phyloP scores from a whole-genome alignment of 2,888 invertebrate species.

The Linnaemya vulpina region DNA sequence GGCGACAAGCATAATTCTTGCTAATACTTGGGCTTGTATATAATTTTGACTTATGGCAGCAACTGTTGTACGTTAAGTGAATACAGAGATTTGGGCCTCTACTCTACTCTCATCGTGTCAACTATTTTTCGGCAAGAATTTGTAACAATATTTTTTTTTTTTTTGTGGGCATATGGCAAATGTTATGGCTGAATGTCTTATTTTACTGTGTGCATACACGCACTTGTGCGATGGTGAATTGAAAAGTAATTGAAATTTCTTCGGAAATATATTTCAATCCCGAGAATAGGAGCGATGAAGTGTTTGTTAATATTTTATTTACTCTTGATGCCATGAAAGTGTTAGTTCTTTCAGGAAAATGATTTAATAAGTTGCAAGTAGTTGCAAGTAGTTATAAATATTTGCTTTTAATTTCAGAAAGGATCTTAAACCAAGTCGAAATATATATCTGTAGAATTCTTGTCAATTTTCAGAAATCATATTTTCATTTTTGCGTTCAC shows the following conservation, averaged over 20 bases:
- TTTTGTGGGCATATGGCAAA: slow-evolving; percentile 62
- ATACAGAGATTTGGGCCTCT: slow-evolving; percentile 21
- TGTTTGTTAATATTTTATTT: too few species aligned
- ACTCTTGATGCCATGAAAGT: too few species aligned
- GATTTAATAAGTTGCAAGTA: too few species aligned
- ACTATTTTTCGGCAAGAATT: slow-evolving; percentile 29
- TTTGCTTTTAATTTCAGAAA: too few species aligned
- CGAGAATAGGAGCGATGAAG: too few species aligned
- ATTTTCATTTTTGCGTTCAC: too few species aligned
- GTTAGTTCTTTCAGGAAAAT: too few species aligned
- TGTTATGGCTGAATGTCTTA: slow-evolving; percentile 8
- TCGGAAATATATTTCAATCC: too few species aligned
- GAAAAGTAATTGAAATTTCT: not conserved
- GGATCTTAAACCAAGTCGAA: too few species aligned
- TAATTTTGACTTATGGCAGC: slow-evolving; percentile 82
- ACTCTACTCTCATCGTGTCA: not conserved
- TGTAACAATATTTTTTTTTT: slow-evolving; percentile 59
- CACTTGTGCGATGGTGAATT: not conserved
- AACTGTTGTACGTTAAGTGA: slow-evolving; percentile 64
- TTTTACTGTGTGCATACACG: not conserved
- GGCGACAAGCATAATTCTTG: slow-evolving; percentile 73
- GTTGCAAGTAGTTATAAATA: too few species aligned
- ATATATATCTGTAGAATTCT: too few species aligned
- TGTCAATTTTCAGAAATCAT: too few species aligned
- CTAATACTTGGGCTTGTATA: slow-evolving; percentile 79